A percentile compares a stretch with the other conserved stretches of the same genome.
phyloP scores from a whole-genome alignment of 2,888 invertebrate genomes.

The Meteorus colon region DNA sequence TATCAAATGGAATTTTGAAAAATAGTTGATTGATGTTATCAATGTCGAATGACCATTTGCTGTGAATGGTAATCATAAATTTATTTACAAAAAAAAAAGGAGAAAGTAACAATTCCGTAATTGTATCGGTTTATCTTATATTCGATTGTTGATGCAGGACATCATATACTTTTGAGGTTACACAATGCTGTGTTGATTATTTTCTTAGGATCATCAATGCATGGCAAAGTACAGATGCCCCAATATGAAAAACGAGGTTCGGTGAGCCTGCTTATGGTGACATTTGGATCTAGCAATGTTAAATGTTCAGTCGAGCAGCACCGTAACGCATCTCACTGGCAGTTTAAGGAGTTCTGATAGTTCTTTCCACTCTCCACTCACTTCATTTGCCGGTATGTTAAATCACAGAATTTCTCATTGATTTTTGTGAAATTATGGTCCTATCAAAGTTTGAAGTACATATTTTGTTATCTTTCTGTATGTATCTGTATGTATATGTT shows the following conservation, averaged over 20 bases:
- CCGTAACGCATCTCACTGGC: conserved; percentile 50
- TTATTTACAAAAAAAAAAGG: too few species aligned
- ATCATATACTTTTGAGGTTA: too few species aligned
- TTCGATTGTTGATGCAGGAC: too few species aligned
- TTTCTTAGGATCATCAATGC: neutral
- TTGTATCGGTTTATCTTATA: too few species aligned
- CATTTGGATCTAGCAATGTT: conserved; percentile 50
- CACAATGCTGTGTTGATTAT: neutral
- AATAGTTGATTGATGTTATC: neutral
- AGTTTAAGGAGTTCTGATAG: conserved; percentile 53
- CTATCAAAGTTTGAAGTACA: neutral
- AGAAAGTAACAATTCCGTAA: too few species aligned
- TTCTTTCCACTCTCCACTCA: conserved; percentile 63
- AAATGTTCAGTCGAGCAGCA: conserved; percentile 46
- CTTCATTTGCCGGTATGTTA: conserved; percentile 62
- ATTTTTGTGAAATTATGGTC: conserved; percentile 19
- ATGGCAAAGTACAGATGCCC: conserved; percentile 32
- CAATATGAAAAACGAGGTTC: conserved; percentile 35
- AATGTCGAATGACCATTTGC: neutral
- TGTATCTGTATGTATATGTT: conserved; percentile 1
- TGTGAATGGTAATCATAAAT: neutral
- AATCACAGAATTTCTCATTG: neutral
- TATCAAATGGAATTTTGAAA: neutral
- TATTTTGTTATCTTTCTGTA: too few species aligned
- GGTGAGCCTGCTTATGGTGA: conserved; percentile 37